Evolutionary conservation across 2,113 vertebrate species (phyloP), one percentile per base, ranked within the genome.

Genomic region (Talpa occidentalis): DNA sequence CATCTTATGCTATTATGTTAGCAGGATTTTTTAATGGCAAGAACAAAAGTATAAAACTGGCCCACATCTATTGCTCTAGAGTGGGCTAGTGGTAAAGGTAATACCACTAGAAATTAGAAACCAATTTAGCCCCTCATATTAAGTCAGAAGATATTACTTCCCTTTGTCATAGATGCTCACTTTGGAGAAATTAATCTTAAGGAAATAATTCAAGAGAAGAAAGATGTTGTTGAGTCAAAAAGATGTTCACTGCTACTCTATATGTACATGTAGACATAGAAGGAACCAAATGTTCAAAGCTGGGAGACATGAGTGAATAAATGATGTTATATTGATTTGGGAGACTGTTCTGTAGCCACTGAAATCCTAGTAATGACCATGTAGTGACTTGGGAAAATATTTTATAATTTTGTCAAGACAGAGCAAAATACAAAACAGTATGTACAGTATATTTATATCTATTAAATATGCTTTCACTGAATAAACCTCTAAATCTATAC

Each of bases 391-490:
- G 44, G 30, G 79, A 90, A 91, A 94, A 44, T 49, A 87, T 76
- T 92, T 80, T 84, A 90, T 60, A 22, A 62, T 81, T 67, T 62
- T 90, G 78, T 56, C 52, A 96, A 86, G 37, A 95, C 72, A 90
- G 92, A 92, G 19, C n/a, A 95, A 92, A 95, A 80, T 80, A 80
- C 19, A 76, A 74, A 92, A 74, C 4, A 88, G 3, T 89, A 84
- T 44, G 8, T 40, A n/a, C 6, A 49, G 74, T 83, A 26, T 74
- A 14, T 70, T 83, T 84, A 52, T 56, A 66, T 60, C 64, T 86
- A 82, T 62, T 86, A 83, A 87, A 72, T 90, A 54, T 49, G 15
- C 52, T 42, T 40, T 88, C 12, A 19, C 52, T 92, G 35, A 37
- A 92, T 32, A 83, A 67, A 90, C 30, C 14, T 54, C 62, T 52